phyloP scores from a whole-genome alignment of 2,797 vertebrate genomes.

The Eutrigla gurnardus region DNA sequence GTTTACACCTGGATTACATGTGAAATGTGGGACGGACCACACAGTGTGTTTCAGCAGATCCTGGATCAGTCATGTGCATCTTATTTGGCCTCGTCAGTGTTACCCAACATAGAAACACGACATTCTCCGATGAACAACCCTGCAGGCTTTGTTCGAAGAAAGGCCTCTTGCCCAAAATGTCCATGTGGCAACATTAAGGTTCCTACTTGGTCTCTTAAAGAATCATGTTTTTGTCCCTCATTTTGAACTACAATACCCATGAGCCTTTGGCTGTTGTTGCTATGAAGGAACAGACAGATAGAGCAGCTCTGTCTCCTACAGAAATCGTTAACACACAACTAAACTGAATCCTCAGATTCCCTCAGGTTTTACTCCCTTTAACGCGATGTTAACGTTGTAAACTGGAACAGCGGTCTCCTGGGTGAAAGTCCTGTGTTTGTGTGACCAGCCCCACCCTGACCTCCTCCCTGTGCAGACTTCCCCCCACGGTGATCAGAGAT shows the following conservation, averaged over 20 bases:
- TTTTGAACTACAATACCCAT: not conserved
- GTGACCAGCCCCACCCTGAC: too few species aligned
- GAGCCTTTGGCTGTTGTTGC: not conserved
- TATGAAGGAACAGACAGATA: not conserved
- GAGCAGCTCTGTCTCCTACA: too few species aligned
- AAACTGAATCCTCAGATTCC: not conserved
- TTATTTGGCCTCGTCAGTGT: not conserved
- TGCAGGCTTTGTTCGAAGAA: not conserved
- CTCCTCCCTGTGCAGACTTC: too few species aligned
- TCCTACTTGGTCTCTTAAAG: not conserved
- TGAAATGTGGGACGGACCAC: slow-evolving; percentile 35
- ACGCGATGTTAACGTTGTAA: too few species aligned
- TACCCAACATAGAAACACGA: not conserved
- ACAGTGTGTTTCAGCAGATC: not conserved
- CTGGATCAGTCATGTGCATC: not conserved
- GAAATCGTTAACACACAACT: not conserved
- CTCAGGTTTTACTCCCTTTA: too few species aligned
- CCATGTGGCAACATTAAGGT: too few species aligned
- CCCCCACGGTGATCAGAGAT: too few species aligned
- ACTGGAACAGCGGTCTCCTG: not conserved
- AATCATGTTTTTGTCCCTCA: not conserved
- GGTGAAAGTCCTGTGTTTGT: not conserved
- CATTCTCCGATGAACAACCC: not conserved
- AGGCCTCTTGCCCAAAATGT: not conserved
- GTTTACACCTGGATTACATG: slow-evolving; percentile 37